Conservation (phyloP, 2,797 vertebrate genomes). For the Pangasius larnaudii region DNA sequence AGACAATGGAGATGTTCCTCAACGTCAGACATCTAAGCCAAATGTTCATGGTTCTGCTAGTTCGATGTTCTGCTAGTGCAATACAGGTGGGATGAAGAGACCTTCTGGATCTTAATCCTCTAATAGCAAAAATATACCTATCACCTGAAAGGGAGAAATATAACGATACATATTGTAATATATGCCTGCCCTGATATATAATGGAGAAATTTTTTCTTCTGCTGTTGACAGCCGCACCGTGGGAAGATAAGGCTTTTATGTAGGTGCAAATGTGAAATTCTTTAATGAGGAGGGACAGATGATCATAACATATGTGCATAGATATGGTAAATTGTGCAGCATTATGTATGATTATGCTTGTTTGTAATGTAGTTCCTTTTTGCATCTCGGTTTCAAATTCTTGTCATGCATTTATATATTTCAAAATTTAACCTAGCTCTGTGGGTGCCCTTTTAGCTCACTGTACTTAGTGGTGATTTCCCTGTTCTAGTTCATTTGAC, state of each 20-base stretch:
- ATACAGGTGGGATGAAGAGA: conserved; percentile 34
- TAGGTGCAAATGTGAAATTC: conserved; percentile 35
- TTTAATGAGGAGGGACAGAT: conserved; percentile 14
- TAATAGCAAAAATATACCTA: conserved; percentile 29
- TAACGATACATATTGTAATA: conserved; percentile 44
- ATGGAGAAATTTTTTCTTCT: conserved; percentile 26
- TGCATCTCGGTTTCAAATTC: not conserved
- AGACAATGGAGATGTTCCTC: not conserved
- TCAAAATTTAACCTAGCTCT: not conserved
- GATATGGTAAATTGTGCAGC: conserved; percentile 26
- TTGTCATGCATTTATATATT: not conserved
- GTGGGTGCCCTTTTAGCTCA: not conserved
- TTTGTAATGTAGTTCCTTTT: not conserved
- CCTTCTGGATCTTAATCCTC: conserved; percentile 21
- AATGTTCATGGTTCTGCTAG: conserved; percentile 16
- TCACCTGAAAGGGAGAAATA: conserved; percentile 26
- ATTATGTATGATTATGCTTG: conserved; percentile 12
- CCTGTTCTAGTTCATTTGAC: conserved; percentile 15
- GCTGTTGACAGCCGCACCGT: not conserved
- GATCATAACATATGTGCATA: conserved; percentile 30
- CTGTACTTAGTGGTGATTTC: not conserved
- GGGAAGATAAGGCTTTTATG: not conserved
- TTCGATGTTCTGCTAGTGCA: conserved; percentile 6
- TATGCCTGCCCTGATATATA: conserved; percentile 26
- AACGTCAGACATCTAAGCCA: not conserved